Base-by-base conservation (phyloP, 2,113 vertebrate genomes). In the Pao palembangensis region DNA sequence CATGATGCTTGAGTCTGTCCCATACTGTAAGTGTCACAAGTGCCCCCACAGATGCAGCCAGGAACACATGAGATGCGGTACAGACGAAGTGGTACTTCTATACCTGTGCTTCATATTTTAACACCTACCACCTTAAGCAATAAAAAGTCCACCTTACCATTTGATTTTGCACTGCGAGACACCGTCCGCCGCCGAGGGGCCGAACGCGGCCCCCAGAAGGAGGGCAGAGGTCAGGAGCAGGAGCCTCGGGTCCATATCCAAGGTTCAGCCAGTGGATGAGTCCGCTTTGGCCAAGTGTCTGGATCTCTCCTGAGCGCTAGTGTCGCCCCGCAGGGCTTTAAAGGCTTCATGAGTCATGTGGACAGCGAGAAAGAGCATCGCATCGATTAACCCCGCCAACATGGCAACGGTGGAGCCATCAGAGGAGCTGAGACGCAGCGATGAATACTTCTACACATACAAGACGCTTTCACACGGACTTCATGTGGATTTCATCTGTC, bases 101-200 rank as follows among this genome's bases (percentile, higher is more conserved):
- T 8, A 31, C 28, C 28, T 31, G 3, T 31, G 8, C 28, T 31
- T 31, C 28, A 31, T 8, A 31, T 8, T 31, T 31, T 3, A 31
- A 31, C 28, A 5, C 28, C 28, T 31, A 8, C 2, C 28, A 31
- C 28, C 5, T 31, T 31, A 31, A 31, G 6, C 5, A 15, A 8
- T 48, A 41, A 63, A 19, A 38, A 20, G 0, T 42, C 17, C 6
- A 55, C 42, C 6, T 75, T 71, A 85, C 85, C 83, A 87, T 69
- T 81, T 87, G 59, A 87, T 41, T 78, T 85, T 85, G 79, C 85
- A 81, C 14, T 81, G 63, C 1, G 75, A 44, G 0, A 61, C 46
- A n/a, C 34, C 5, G 11, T 71, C 64, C 4, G 55, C 75, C 53
- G 59, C 51, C 6, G 67, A 71, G 55, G 67, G 19, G 60, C 61